Conservation (phyloP, 2,113 vertebrate species). For the Nesogale talazaci region DNA sequence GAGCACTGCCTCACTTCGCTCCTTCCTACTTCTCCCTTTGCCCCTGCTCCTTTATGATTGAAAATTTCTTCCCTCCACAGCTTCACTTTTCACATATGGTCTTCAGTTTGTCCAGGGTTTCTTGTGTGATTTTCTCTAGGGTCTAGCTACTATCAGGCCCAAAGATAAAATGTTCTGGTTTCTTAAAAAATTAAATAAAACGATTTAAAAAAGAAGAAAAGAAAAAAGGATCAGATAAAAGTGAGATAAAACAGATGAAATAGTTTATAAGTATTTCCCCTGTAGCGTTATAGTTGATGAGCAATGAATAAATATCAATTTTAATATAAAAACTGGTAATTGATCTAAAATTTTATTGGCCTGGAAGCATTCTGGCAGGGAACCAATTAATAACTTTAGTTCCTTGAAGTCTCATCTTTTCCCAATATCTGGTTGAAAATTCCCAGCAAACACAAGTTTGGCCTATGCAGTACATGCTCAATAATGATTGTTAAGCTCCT, state of each 20-base stretch:
- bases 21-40: background rate
- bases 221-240: background rate
- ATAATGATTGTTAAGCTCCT: background rate
- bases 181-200: too few relatives aligned
- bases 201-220: too few relatives aligned
- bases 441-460: background rate
- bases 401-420: constrained; percentile 37
- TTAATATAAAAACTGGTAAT: background rate
- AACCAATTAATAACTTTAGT: background rate
- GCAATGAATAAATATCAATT: constrained; percentile 11
- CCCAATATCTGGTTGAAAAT: constrained; percentile 9
- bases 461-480: background rate
- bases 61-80: background rate
- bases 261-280: constrained; percentile 10
- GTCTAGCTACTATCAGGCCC: background rate
- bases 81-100: background rate
- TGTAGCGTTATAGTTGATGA: constrained; percentile 15
- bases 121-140: background rate
- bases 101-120: background rate
- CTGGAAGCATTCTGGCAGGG: background rate
- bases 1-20: background rate
- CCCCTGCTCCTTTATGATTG: too few relatives aligned
- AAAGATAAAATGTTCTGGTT: background rate
- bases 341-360: background rate
- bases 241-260: background rate